Evolutionary conservation across 2,888 invertebrate species (phyloP).

Genomic region (Acleris laterana): DNA sequence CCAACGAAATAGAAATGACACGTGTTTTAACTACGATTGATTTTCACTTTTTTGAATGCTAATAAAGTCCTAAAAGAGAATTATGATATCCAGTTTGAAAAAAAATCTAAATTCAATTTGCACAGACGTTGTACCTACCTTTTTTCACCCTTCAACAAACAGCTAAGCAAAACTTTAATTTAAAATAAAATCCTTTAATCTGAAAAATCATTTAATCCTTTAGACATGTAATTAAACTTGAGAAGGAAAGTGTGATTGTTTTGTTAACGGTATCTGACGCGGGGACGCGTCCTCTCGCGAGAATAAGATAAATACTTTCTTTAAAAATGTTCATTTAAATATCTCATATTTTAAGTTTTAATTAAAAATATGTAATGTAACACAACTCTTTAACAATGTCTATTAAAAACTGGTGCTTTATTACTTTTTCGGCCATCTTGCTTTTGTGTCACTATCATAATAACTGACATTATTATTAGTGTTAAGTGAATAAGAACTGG

Average conservation of each 20-base stretch:
- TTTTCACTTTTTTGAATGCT: no score
- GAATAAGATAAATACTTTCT: slow-evolving; percentile 25
- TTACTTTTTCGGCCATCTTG: no score
- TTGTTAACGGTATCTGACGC: slow-evolving; percentile 38
- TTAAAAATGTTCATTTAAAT: slow-evolving; percentile 19
- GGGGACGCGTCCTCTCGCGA: slow-evolving; percentile 24
- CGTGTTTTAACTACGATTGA: no score
- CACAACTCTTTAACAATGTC: neutral
- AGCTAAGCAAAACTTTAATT: no score
- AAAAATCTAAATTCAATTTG: no score
- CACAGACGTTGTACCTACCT: neutral
- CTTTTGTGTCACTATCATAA: no score
- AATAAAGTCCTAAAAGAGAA: no score
- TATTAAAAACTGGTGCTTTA: neutral
- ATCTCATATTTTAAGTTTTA: neutral
- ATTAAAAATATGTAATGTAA: slow-evolving; percentile 6
- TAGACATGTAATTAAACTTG: slow-evolving; percentile 22
- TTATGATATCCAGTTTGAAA: no score
- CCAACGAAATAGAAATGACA: no score
- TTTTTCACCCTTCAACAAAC: neutral
- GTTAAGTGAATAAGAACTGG: no score
- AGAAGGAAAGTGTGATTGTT: slow-evolving; percentile 37
- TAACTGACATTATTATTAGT: no score
- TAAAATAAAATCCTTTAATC: no score
- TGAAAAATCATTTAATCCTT: neutral